These are phyloP conservation scores for Thereva unica DNA, from an alignment of 2,888 invertebrate genomes.

Conservation along the genomic window DNA sequence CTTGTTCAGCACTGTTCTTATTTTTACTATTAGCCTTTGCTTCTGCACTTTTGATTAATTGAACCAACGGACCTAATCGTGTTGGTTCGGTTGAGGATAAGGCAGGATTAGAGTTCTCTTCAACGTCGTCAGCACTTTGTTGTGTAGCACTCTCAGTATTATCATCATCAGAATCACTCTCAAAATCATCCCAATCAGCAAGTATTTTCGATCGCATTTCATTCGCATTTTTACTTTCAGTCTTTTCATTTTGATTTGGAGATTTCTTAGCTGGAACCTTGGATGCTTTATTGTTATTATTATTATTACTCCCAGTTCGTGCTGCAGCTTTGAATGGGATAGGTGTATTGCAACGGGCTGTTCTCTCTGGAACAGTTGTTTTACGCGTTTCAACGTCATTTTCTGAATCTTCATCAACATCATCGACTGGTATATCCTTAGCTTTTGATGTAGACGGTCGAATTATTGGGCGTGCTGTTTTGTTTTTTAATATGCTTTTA, in stretches of 20 bases:
- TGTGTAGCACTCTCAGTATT: slow-evolving; percentile 25
- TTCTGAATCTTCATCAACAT: background rate
- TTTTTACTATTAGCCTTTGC: slow-evolving; percentile 9
- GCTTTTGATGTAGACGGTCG: background rate
- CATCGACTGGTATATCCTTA: background rate
- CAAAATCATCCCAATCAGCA: slow-evolving; percentile 78
- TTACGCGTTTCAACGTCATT: too few species aligned
- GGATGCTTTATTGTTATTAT: slow-evolving; percentile 49
- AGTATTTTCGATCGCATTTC: slow-evolving; percentile 72
- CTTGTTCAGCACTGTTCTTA: slow-evolving; percentile 10
- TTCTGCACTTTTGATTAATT: slow-evolving; percentile 14
- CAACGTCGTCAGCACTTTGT: slow-evolving; percentile 18
- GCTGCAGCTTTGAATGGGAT: too few species aligned
- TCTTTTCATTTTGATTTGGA: slow-evolving; percentile 34
- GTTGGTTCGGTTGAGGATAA: background rate
- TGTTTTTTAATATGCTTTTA: background rate
- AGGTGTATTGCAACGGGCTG: too few species aligned
- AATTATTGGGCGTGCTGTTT: background rate
- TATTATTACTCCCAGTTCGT: slow-evolving; percentile 46
- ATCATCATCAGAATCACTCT: slow-evolving; percentile 53
- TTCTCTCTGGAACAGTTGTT: too few species aligned
- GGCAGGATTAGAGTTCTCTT: background rate
- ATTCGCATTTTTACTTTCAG: slow-evolving; percentile 21
- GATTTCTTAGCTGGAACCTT: background rate
- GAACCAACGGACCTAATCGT: slow-evolving; percentile 10